Base-by-base conservation (phyloP, 2,888 invertebrate species). In the Heteropelma amictum region DNA sequence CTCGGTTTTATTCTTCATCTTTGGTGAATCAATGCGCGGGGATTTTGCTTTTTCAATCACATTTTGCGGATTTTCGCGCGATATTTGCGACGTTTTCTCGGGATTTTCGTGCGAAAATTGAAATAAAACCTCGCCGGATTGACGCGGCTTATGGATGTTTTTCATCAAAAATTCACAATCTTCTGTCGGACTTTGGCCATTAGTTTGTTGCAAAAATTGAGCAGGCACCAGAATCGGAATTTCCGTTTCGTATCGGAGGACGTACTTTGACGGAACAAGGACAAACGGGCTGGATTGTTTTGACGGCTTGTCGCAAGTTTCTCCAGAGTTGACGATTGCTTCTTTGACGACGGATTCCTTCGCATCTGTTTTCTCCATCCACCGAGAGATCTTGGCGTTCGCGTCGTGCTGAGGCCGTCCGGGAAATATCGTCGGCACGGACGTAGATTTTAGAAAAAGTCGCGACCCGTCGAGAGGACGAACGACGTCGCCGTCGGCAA, bases 371-470 rank as follows among this genome's bases (percentile, higher is more conserved):
- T 30, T 3, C 19, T 3, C 10, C 7, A 8, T 12, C 40, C 19
- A 17, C 4, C 23, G 2, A 0, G 23, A 0, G 2, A 17, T 1
- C 5, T 21, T 21, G 4, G 6, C 5, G 7, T 45, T 10, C 17
- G 7, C 14, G 5, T 21, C 42, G 17, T 58, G 8, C 14, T n/a
- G n/a, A n/a, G n/a, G n/a, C n/a, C n/a, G n/a, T n/a, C 8, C 2
- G 1, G 79, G 77, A 65, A 83, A 83, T 21, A 83, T 82, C 4
- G 77, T 72, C 1, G 83, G 82, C 42, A 80, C 23, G 1, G 82
- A 80, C 17, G 53, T 54, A 1, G 74, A 42, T 33, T 82, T 82
- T 1, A 83, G 60, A 19, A 28, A 30, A 12, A 70, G 70, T 38
- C 51, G 14, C 1, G 47, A 64, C 23, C 40, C 38, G 21, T 69